Evolutionary conservation across 2,888 invertebrate species (phyloP).

Genomic region (Stratiomys singularior): DNA sequence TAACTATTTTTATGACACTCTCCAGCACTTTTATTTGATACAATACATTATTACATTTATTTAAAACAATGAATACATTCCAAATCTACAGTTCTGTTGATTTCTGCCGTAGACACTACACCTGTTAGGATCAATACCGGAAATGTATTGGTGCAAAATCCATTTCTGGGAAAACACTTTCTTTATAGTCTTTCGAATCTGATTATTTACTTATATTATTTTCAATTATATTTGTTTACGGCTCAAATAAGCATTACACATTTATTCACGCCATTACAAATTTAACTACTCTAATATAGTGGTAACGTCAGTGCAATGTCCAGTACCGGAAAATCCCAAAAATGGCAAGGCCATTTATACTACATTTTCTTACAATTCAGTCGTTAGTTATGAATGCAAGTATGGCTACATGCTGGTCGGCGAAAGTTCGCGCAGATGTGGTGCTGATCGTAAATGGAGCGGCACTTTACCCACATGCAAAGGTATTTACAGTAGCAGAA

Average conservation of each 20-base stretch:
- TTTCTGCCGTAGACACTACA: too few species aligned
- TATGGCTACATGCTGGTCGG: slow-evolving; percentile 93
- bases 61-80: too few species aligned
- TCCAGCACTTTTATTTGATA: too few species aligned
- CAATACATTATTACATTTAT: too few species aligned
- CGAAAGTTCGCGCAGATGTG: slow-evolving; percentile 89
- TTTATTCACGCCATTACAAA: too few species aligned
- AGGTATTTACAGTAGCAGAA: slow-evolving; percentile 70
- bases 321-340: slow-evolving; percentile 88
- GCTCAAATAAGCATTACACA: not conserved
- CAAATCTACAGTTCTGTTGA: too few species aligned
- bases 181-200: too few species aligned
- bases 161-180: too few species aligned
- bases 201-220: too few species aligned
- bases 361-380: slow-evolving; percentile 93
- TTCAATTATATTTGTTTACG: too few species aligned
- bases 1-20: slow-evolving; percentile 47
- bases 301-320: slow-evolving; percentile 94
- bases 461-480: slow-evolving; percentile 92
- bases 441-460: slow-evolving; percentile 95
- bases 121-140: too few species aligned
- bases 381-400: slow-evolving; percentile 95
- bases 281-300: slow-evolving; percentile 63
- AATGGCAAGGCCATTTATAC: slow-evolving; percentile 94
- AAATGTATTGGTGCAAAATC: too few species aligned